Percentiles rank a stretch among this genome's conserved stretches.
phyloP scores from a whole-genome alignment of 2,113 vertebrate genomes.

The Porphyrio hochstetteri region DNA sequence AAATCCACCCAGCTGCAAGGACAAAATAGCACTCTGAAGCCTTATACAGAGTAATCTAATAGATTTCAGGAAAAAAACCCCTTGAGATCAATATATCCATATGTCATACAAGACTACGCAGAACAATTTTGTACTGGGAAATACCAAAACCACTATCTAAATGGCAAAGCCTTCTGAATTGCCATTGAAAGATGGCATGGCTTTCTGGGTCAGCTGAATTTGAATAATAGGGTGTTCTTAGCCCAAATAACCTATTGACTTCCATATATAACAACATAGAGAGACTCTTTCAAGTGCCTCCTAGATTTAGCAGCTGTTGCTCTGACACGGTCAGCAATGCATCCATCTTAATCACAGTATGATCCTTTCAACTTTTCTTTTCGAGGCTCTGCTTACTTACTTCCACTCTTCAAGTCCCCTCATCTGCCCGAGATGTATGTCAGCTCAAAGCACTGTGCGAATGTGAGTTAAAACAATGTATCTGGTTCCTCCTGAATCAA shows the following conservation, averaged over 20 bases:
- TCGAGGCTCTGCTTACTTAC: not conserved
- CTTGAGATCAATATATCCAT: not conserved
- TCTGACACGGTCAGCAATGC: conserved; percentile 11
- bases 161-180: not conserved
- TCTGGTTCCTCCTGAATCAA: not conserved
- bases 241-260: conserved; percentile 58
- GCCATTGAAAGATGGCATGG: not conserved
- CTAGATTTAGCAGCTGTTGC: conserved; percentile 44
- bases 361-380: conserved; percentile 26
- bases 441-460: not conserved
- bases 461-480: not conserved
- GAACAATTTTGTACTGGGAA: not conserved
- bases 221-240: conserved; percentile 45
- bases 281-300: conserved; percentile 49
- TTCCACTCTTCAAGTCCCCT: not conserved
- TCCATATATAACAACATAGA: conserved; percentile 20
- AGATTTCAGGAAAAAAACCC: not conserved
- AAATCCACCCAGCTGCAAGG: not conserved
- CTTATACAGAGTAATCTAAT: not conserved
- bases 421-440: not conserved
- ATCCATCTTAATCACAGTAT: conserved; percentile 42
- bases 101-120: not conserved
- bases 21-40: not conserved
- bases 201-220: conserved; percentile 37
- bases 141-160: not conserved